Evolutionary conservation across 1,140 invertebrate species (phyloP).

Genomic region (Drosophila chauvacae): DNA sequence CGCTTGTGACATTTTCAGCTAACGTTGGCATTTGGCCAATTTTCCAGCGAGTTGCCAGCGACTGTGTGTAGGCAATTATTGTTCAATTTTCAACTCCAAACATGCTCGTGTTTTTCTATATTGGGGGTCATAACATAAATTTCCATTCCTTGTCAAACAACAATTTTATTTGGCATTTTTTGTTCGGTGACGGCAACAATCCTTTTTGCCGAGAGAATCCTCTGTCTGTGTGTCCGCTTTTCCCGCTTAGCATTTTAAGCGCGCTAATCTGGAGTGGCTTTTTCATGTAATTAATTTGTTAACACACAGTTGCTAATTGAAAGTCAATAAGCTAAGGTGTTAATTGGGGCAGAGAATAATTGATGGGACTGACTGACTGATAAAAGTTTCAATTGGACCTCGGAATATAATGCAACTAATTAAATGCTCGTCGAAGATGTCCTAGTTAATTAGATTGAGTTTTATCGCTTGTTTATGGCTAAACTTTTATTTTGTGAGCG

Average conservation of each 20-base stretch:
- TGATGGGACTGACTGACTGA: constrained; percentile 15
- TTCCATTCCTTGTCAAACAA: constrained; percentile 17
- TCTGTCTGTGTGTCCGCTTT: neutral
- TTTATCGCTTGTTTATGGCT: constrained; percentile 8
- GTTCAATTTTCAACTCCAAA: constrained; percentile 36
- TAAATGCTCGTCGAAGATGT: constrained; percentile 8
- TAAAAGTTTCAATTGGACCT: constrained; percentile 14
- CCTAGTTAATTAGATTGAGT: constrained; percentile 7
- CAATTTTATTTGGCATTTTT: constrained; percentile 8
- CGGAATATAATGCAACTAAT: constrained; percentile 8
- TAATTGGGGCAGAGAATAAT: constrained; percentile 13
- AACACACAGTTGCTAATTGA: constrained; percentile 31
- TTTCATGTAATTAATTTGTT: constrained; percentile 26
- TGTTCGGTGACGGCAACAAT: neutral
- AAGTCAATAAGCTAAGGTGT: constrained; percentile 16
- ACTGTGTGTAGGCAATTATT: constrained; percentile 41
- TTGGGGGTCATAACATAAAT: constrained; percentile 31
- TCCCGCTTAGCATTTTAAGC: neutral
- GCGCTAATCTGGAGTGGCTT: constrained; percentile 11
- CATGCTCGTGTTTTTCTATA: constrained; percentile 37
- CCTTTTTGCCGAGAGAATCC: neutral
- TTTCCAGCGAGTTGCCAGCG: constrained; percentile 24
- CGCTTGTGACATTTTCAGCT: constrained; percentile 27
- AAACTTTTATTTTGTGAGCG: neutral
- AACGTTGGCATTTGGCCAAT: constrained; percentile 59